Evolutionary conservation across 2,797 vertebrate genomes (phyloP).

Genomic region (Epinephelus coioides): DNA sequence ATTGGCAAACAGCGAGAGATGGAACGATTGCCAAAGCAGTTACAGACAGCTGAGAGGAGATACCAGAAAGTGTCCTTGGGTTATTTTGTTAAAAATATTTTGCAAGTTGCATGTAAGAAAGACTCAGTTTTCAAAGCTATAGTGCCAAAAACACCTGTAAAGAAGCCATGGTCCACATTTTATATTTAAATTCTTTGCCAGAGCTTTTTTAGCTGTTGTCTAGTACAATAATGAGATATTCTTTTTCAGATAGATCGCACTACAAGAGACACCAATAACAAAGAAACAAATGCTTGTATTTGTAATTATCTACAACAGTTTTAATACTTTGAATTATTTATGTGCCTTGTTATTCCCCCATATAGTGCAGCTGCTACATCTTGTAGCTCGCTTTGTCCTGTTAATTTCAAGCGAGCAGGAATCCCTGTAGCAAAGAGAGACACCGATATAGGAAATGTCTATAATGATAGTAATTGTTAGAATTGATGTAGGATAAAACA

Average conservation of each 20-base stretch:
- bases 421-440: conserved; percentile 13
- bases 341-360: background rate
- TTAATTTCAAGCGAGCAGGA: conserved; percentile 1
- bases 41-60: background rate
- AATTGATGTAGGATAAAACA: conserved; percentile 44
- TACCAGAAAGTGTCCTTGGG: conserved; percentile 12
- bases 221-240: background rate
- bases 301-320: background rate
- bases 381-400: background rate
- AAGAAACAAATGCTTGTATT: background rate
- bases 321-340: background rate
- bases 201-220: background rate
- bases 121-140: background rate
- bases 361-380: background rate
- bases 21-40: background rate
- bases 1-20: background rate
- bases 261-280: background rate
- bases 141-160: background rate
- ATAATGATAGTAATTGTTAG: conserved; percentile 19
- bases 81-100: conserved; percentile 5
- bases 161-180: conserved; percentile 1
- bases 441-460: conserved; percentile 24
- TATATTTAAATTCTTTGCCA: background rate
- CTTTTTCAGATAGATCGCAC: background rate
- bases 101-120: background rate